Evolutionary conservation across 30 jellyfish, hydroid and myxozoan genomes (phyloP), one percentile per base, ranked within the genome.

Genomic region (Cassiopea xamachana): DNA sequence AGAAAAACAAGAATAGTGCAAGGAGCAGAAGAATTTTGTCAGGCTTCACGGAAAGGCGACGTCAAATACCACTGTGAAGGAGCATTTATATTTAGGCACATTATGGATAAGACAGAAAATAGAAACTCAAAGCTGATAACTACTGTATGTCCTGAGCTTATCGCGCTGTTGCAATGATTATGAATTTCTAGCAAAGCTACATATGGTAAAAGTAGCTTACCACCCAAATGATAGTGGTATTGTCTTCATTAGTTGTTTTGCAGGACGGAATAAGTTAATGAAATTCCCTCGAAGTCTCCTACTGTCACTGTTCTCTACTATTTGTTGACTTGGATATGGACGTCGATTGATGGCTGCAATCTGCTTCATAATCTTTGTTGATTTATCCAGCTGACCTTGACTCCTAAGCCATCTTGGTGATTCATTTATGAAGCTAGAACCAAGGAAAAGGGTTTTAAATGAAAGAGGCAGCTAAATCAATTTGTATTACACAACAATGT

Each of bases 341-440:
- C 71, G 77, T 1, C 82, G 46, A 50, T 93, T 93, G 46, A 77
- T 49, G 51, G 17, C 68, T 61, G 98, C 92, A 9, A 87, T 86
- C 73, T 71, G 82, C 10, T 60, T 80, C 27, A 93, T 59, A 1
- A 89, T 77, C 19, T 77, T 69, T 82, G 69, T 77, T 43, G 98
- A 80, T 69, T 75, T 75, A 16, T 74, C 75, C 16, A 83, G 60
- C 6, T 75, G 78, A 12, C 96, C 93, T 68, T 93, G 93, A 27
- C 82, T 62, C 10, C 69, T 75, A 62, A 93, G 82, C 98, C 98
- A 93, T 48, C 97, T 89, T 62, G 92, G 81, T 12, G 98, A 93
- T 84, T 93, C 98, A 18, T 97, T 86, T 18, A 88, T 67, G 69
- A 89, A 93, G 16, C 98, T 93, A 27, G 6, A 64, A 55, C 7